Evolutionary conservation across 2,888 invertebrate genomes (phyloP), one percentile per base, ranked within the genome.

Genomic region (Cetonia aurata): DNA sequence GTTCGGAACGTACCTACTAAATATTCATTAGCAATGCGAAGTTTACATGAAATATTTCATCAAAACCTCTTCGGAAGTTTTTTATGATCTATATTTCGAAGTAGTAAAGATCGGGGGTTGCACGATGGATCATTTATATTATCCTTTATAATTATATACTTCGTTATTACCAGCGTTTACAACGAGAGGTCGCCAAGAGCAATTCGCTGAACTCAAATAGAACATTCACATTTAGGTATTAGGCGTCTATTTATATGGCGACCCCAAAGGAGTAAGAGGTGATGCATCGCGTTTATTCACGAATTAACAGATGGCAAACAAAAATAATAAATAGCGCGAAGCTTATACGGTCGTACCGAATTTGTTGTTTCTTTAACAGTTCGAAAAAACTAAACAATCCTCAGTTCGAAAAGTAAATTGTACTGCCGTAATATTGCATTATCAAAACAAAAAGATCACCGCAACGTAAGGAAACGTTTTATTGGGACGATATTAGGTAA

Each of bases 241-340:
- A 25, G 4, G 12, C 6, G 31, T 55, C 13, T 31, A 9, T 55
- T 12, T 31, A 55, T 33, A 31, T 33, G 55, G 13, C 55, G 9
- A 37, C 13, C 33, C n/a, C n/a, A 13, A 37, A 55, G 33, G 31
- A 33, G 3, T 33, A 55, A 31, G 15, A 37, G 10, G 13, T 55
- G 37, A 37, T 55, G 55, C 55, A 19, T 37, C 37, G 55, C 19
- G 33, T 55, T 55, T 55, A 55, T 55, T 55, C 55, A 55, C 37
- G 33, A 55, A 55, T 55, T 55, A 55, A 55, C 55, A 33, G 13
- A 55, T 55, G 55, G 55, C 55, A 55, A 55, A 33, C 55, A 55
- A 55, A 55, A 55, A 55, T 55, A 55, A 55, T 55, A 55, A 55
- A 55, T 55, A 55, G 33, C 33, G 37, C 37, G 10, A 10, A 6